Evolutionary conservation across 2,113 vertebrate species (phyloP), one percentile per base, ranked within the genome.

Genomic region (Cyanocitta stelleri): DNA sequence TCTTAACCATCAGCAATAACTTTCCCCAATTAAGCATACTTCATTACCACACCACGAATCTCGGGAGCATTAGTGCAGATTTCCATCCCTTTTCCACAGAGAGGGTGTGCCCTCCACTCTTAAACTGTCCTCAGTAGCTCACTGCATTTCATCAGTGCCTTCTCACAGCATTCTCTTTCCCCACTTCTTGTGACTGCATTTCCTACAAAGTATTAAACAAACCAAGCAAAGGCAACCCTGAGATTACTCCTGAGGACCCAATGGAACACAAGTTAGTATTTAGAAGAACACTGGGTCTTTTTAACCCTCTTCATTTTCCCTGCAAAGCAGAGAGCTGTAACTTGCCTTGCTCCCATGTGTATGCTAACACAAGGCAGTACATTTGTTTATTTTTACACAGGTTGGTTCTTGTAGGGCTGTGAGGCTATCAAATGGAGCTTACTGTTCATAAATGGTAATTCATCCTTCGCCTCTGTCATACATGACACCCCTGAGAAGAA

Each of bases 361-460:
- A 41, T 11, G 62, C 84, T 93, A 89, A 77, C 55, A 58, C 67
- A 49, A 94, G 87, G 85, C 78, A 89, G 54, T 54, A 76, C 44
- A 51, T 85, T 93, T 85, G 78, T 89, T 95, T 91, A 58, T 82
- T 85, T 52, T 80, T 83, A 85, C 56, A 55, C 55, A 55, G 67
- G 75, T 68, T 91, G 84, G 27, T 83, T 88, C 81, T 85, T 62
- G 78, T 66, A 75, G 59, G 71, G 71, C 85, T 95, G 62, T 30
- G 49, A 93, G 59, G 91, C 51, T 91, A 85, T 89, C 81, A 95
- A 69, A 91, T 69, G 69, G 61, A 73, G 66, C 48, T 96, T 69
- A 76, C 51, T 83, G 87, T 87, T 96, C 68, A 79, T 79, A 83
- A 95, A 91, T n/a, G 48, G 78, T 58, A 95, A 90, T 94, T 94